Evolutionary conservation across 2,888 invertebrate genomes (phyloP), one percentile per base, ranked within the genome.

Genomic region (Trichacis sp.): DNA sequence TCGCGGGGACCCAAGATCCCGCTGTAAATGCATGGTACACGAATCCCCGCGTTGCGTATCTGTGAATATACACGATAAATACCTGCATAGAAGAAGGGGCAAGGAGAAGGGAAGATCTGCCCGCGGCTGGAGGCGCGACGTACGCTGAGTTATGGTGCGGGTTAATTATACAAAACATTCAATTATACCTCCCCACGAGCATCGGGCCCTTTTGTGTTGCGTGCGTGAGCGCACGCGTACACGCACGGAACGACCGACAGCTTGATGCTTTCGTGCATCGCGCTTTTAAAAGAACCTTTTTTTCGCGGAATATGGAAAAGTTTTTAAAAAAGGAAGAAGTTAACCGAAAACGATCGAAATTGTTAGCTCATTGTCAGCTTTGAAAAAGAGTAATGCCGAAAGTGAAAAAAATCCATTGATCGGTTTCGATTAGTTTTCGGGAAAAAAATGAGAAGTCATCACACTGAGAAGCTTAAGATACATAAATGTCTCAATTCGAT

Each of bases 121-220:
- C 81, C 77, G 79, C 79, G 82, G 83, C 82, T 80, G 79, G 80
- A 81, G 83, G 83, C 81, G 81, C 80, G 81, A 81, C 83, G 83
- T 82, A 78, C 76, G 73, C 73, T 84, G 84, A 84, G 81, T 84
- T 84, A 84, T 84, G 82, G 82, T 79, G 80, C 81, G 81, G 82
- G 83, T 84, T 84, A 84, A 84, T 84, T 84, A 84, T 84, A 84
- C 83, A 84, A 84, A 84, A 83, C 84, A 83, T 83, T 84, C 83
- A 84, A 84, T 84, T 84, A 84, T 82, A 81, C 78, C 79, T 78
- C 76, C 78, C 72, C 70, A 63, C 57, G 71, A 67, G 69, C 67
- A 63, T 49, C 52, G 43, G 48, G 42, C 45, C 53, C 43, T 14
- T 20, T 3, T 24, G 47, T 43, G 29, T 29, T 42, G 18, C 50